Percentiles rank a stretch among this genome's conserved stretches.
Evolutionary conservation across 53 echinoderm and acorn worm species (phyloP).

Genomic region (Paracentrotus lividus): DNA sequence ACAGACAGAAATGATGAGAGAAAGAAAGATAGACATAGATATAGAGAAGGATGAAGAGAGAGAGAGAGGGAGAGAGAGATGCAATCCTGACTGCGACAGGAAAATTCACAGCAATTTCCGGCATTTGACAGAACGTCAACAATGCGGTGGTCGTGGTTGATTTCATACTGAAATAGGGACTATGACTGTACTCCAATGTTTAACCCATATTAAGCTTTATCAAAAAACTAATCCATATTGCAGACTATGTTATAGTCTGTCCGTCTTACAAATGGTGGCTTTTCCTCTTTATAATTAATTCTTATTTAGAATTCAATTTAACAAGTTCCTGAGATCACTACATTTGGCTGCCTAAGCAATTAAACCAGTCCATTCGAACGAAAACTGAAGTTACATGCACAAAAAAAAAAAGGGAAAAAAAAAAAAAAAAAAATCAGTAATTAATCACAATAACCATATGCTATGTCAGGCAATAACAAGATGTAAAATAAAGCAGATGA

Average conservation of each 20-base stretch:
- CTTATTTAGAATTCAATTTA: not conserved
- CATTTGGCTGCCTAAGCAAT: not conserved
- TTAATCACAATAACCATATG: not conserved
- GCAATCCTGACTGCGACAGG: slow-evolving; percentile 35
- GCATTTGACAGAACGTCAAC: slow-evolving; percentile 61
- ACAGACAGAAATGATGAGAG: no score
- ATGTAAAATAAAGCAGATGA: not conserved
- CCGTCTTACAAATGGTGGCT: not conserved
- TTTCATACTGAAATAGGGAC: slow-evolving; percentile 8
- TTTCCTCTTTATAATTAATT: not conserved
- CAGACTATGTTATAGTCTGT: not conserved
- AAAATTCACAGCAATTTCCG: slow-evolving; percentile 63
- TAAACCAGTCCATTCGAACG: not conserved
- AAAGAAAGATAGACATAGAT: no score
- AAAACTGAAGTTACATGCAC: no score
- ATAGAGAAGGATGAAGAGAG: not conserved
- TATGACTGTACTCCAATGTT: not conserved
- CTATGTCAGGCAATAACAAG: not conserved
- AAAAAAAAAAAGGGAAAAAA: not conserved
- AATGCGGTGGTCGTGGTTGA: slow-evolving; percentile 45
- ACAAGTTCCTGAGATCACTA: not conserved
- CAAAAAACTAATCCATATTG: slow-evolving; percentile 29
- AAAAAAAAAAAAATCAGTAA: not conserved
- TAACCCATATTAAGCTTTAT: slow-evolving; percentile 4
- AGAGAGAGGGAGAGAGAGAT: not conserved